These are phyloP conservation scores for Leucania comma DNA, from an alignment of 2,888 invertebrate species.

Conservation along the genomic window DNA sequence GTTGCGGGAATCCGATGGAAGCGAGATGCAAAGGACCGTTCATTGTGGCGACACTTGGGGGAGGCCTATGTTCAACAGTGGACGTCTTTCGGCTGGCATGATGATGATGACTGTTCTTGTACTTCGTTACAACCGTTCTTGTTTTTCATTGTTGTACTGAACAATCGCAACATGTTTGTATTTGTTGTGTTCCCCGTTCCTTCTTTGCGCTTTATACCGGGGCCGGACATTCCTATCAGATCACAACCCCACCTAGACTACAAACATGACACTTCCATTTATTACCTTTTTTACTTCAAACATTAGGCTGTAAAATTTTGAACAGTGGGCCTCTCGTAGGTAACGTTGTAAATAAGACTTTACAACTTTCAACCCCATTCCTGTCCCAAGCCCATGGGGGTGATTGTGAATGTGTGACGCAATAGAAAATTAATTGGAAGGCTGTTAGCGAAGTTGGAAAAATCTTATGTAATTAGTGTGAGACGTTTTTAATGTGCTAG, in stretches of 20 bases:
- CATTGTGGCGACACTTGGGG: no score
- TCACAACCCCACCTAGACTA: not conserved
- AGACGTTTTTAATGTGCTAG: not conserved
- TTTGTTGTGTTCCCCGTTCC: no score
- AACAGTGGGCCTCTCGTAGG: constrained; percentile 69
- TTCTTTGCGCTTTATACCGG: no score
- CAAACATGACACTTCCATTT: constrained; percentile 59
- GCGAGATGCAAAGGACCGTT: no score
- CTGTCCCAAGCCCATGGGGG: constrained; percentile 53
- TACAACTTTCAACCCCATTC: constrained; percentile 68
- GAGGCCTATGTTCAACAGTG: no score
- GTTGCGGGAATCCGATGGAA: no score
- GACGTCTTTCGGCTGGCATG: no score
- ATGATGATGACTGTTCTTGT: no score
- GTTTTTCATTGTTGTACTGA: no score
- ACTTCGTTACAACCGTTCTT: no score
- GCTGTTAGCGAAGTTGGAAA: constrained; percentile 39
- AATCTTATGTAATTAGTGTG: constrained; percentile 27
- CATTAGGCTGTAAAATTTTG: constrained; percentile 76
- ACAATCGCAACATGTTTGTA: no score
- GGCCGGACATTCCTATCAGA: no score
- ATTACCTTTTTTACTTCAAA: constrained; percentile 23
- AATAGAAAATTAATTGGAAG: constrained; percentile 66
- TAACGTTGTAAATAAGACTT: constrained; percentile 78
- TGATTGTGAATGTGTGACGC: constrained; percentile 58